Percentiles rank a stretch among this genome's conserved stretches.
phyloP scores from a whole-genome alignment of 2,797 vertebrate species.

The Leptodactylus fallax region DNA sequence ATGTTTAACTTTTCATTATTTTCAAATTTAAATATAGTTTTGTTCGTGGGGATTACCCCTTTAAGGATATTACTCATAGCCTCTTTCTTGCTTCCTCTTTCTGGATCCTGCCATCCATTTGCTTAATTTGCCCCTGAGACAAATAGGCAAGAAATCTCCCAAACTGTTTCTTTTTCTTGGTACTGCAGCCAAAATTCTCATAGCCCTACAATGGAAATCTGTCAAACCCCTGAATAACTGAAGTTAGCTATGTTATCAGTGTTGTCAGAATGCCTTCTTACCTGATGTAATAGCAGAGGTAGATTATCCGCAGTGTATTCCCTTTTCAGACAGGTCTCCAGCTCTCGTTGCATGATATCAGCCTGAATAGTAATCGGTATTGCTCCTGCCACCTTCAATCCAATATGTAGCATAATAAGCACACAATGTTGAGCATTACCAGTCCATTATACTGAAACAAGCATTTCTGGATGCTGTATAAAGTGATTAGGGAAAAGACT shows the following conservation, averaged over 20 bases:
- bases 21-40: too few relatives aligned
- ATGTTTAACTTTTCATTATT: too few relatives aligned
- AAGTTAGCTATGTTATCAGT: neutral
- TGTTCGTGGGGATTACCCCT: too few relatives aligned
- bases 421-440: neutral
- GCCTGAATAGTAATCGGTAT: conserved; percentile 75
- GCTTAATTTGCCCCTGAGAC: too few relatives aligned
- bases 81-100: too few relatives aligned
- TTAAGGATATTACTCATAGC: too few relatives aligned
- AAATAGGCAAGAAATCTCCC: too few relatives aligned
- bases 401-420: neutral
- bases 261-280: conserved; percentile 26
- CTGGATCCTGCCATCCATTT: too few relatives aligned
- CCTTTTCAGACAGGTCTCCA: conserved; percentile 78
- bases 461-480: neutral
- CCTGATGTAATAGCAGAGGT: conserved; percentile 76
- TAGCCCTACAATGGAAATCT: too few relatives aligned
- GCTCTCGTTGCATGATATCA: conserved; percentile 79
- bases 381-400: conserved; percentile 70
- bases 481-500: neutral
- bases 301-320: conserved; percentile 71
- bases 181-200: too few relatives aligned
- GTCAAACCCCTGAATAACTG: too few relatives aligned
- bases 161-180: too few relatives aligned
- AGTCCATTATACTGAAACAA: neutral